Base-by-base conservation (phyloP, 2,113 vertebrate species). In the Sebastes fasciatus region DNA sequence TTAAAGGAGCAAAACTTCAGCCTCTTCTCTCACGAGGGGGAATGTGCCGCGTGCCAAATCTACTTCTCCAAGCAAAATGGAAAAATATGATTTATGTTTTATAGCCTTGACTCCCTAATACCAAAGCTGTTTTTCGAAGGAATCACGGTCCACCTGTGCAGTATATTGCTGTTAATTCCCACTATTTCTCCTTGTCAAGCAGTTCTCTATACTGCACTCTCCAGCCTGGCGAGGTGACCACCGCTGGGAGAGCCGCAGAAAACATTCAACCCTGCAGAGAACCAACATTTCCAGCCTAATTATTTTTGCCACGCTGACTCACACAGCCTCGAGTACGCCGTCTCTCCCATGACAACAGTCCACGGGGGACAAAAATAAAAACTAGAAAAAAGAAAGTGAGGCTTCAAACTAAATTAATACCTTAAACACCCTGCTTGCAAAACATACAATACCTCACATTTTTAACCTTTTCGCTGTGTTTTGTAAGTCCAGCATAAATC, bases 221-320 rank as follows among this genome's bases (percentile, higher is more conserved):
- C 8, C 21, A 72, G 26, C 8, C 4, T 78, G 55, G 40, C 75
- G 42, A 62, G 23, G 40, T 58, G 16, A 73, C 9, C 40, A 76
- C 77, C 6, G 0, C 61, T 77, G 73, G 55, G 64, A 73, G 21
- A 73, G 16, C 8, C 3, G 0, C 43, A 60, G 8, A 62, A 80
- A 83, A 77, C 43, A 66, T 43, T 85, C n/a, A 48, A 66, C 10
- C 49, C 40, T 40, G 23, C 58, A 12, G 63, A 78, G 8, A 80
- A 46, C 69, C 58, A 74, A 64, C 62, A 79, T 74, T 74, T 82
- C 48, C 10, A 69, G 13, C 10, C 68, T 71, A 70, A 83, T 87
- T 80, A 68, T 78, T 74, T 76, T 77, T 75, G 7, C 26, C 14
- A 17, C 11, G 0, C 11, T 78, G 55, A 73, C 11, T 77, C 68